phyloP scores from a whole-genome alignment of 2,797 vertebrate species.

The Ctenopoma kingsleyae region DNA sequence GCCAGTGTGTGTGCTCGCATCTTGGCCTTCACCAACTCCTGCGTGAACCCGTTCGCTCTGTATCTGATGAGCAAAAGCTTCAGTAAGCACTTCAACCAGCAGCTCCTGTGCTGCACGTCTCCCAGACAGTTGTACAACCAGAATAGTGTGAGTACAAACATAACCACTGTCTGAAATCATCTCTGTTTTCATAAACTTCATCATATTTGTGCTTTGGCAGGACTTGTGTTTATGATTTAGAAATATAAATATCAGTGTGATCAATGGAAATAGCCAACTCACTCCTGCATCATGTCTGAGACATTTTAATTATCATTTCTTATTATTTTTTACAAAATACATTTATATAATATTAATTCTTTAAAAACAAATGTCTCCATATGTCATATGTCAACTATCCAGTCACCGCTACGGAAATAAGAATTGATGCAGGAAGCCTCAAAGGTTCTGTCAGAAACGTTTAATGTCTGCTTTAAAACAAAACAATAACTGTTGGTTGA shows the following conservation, averaged over 20 bases:
- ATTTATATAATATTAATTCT: too few relatives aligned
- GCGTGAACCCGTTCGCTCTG: constrained; percentile 95
- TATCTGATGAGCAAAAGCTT: constrained; percentile 96
- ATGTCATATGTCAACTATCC: neutral
- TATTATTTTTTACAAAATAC: too few relatives aligned
- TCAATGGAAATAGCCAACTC: neutral
- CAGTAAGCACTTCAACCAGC: constrained; percentile 93
- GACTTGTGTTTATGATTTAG: neutral
- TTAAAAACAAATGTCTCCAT: neutral
- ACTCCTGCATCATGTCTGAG: neutral
- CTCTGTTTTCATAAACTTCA: neutral
- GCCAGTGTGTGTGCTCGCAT: constrained; percentile 89
- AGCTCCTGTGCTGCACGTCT: constrained; percentile 89
- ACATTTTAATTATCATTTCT: too few relatives aligned
- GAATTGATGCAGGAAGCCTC: neutral
- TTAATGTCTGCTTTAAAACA: neutral
- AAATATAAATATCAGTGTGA: neutral
- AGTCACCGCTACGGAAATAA: neutral
- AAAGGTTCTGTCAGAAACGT: neutral
- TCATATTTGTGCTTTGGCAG: neutral
- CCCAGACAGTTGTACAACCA: constrained; percentile 53
- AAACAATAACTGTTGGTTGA: neutral
- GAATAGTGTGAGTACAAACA: constrained; percentile 61
- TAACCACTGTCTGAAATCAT: constrained; percentile 59
- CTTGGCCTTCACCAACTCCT: constrained; percentile 95